Percentiles rank a stretch among this genome's conserved stretches.
These are phyloP conservation scores for Trissonchulus latispiculum DNA, from an alignment of 2,888 invertebrate genomes.

Conservation along the genomic window DNA sequence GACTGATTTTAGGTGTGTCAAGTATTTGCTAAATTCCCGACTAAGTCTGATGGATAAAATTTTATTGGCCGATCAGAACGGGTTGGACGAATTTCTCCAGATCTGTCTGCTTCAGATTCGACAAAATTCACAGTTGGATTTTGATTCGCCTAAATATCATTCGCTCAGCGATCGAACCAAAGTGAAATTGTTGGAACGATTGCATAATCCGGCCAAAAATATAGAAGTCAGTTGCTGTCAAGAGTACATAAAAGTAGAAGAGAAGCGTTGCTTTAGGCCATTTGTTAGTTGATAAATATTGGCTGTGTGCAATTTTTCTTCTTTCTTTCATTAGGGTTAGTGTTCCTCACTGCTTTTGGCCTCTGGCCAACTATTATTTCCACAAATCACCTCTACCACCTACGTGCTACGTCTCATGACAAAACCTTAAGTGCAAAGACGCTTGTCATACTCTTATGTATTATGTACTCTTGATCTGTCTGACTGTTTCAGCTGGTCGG, in stretches of 20 bases:
- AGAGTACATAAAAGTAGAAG: too few species aligned
- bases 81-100: slow-evolving; percentile 39
- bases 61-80: slow-evolving; percentile 42
- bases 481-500: neutral
- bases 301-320: too few species aligned
- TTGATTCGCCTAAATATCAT: slow-evolving; percentile 39
- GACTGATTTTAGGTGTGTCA: slow-evolving; percentile 34
- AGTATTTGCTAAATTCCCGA: slow-evolving; percentile 38
- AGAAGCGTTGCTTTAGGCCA: too few species aligned
- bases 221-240: neutral
- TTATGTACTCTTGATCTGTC: too few species aligned
- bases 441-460: too few species aligned
- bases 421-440: too few species aligned
- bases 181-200: slow-evolving; percentile 38
- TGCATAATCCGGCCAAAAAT: slow-evolving; percentile 28
- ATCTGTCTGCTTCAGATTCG: slow-evolving; percentile 39
- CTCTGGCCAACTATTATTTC: too few species aligned
- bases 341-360: too few species aligned
- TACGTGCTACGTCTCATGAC: too few species aligned
- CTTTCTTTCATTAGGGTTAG: too few species aligned
- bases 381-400: too few species aligned
- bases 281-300: too few species aligned
- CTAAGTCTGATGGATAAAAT: slow-evolving; percentile 41
- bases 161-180: slow-evolving; percentile 41
- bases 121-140: slow-evolving; percentile 37